Base-by-base conservation (phyloP, 2,797 vertebrate species). In the Melanotaenia parkinsoni region DNA sequence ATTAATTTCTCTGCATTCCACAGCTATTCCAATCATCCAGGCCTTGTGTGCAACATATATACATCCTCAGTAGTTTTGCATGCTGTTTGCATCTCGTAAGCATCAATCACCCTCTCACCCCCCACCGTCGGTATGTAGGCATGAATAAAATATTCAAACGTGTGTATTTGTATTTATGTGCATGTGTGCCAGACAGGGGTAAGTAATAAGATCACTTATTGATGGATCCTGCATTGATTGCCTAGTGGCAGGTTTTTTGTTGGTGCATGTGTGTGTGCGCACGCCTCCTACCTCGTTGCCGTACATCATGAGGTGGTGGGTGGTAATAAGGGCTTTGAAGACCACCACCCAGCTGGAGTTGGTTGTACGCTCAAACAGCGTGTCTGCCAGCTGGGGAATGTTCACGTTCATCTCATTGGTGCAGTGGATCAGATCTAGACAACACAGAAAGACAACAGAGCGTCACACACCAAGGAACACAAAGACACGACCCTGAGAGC, bases 341-440 rank as follows among this genome's bases (percentile, higher is more conserved):
- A 98, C 97, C 86, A 98, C 97, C 84, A 98, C 96, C 97, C 97
- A 99, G 93, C 95, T 98, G 88, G 94, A 96, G 94, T 95, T 98
- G 64, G 94, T 91, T 14, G 96, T 95, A 88, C 96, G 94, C 82
- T 96, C 95, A 71, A 96, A 97, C 73, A 98, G 95, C 0, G 95
- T 93, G 88, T 98, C 95, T 5, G 96, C 96, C 93, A 98, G 90
- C 91, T 95, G 96, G 5, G 96, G 95, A 81, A 98, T 96, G 82
- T 94, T 97, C 92, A 96, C 95, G 84, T 97, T 97, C 95, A 97
- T 97, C 95, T 96, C 95, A 77, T 97, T 98, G 91, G 97, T 96
- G 94, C 96, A 97, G 83, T 96, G 95, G 90, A 96, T 96, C 89
- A 97, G 93, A 92, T 97, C 97, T 98, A 92, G 78, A 75, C 71